Conservation (phyloP, 2,113 vertebrate species). For the Pachyramphus minor region DNA sequence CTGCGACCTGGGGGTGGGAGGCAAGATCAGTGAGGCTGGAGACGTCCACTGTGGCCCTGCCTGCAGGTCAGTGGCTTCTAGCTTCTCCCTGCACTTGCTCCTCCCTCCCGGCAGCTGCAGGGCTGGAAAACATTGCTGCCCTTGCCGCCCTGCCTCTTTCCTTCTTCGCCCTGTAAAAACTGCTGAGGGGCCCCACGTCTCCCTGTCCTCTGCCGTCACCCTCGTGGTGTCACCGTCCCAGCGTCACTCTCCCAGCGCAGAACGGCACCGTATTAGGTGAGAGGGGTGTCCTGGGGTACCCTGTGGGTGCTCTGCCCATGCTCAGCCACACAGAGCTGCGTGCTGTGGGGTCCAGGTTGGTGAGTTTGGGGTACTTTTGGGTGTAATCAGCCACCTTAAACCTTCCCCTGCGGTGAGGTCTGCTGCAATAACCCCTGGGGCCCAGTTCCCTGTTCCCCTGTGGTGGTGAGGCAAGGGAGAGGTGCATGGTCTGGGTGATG, state of each 20-base stretch:
- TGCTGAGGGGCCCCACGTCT: too few species aligned
- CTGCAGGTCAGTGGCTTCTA: too few species aligned
- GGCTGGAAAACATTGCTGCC: not conserved
- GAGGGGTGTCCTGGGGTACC: not conserved
- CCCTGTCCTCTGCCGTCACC: not conserved
- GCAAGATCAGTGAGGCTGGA: too few species aligned
- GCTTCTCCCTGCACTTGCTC: too few species aligned
- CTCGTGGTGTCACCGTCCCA: not conserved
- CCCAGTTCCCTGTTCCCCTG: not conserved
- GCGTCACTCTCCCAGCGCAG: not conserved
- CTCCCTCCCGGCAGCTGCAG: not conserved
- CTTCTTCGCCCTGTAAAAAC: not conserved
- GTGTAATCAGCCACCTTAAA: not conserved
- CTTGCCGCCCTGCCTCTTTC: not conserved
- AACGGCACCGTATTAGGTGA: not conserved
- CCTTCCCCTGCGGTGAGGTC: not conserved
- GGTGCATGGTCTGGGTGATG: too few species aligned
- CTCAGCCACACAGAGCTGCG: rapidly evolving
- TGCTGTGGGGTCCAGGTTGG: not conserved
- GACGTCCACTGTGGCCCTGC: too few species aligned
- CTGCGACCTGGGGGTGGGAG: too few species aligned
- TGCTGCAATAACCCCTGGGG: not conserved
- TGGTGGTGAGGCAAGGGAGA: not conserved
- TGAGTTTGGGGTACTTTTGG: not conserved
- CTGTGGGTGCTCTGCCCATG: not conserved